These are phyloP conservation scores for Anolis sagrei DNA, from an alignment of 2,113 vertebrate genomes.

Conservation along the genomic window DNA sequence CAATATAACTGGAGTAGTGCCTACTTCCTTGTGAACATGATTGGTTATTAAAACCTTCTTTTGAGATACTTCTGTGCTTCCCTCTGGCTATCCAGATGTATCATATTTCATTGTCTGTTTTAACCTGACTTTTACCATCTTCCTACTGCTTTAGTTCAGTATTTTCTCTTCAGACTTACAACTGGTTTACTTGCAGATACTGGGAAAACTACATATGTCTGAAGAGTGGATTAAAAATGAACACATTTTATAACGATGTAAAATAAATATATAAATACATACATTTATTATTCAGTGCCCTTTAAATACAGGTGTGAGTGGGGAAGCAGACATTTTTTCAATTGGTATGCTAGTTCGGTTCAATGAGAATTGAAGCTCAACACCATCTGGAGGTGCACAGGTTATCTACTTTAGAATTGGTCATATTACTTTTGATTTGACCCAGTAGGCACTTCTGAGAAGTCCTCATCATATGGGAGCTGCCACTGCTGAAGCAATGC, in stretches of 20 bases:
- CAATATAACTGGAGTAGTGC: background rate
- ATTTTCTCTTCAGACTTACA: background rate
- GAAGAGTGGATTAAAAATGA: background rate
- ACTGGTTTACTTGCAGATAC: background rate
- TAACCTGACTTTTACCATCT: background rate
- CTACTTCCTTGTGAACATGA: background rate
- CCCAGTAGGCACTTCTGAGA: no score
- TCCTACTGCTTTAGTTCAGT: background rate
- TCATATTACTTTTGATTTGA: no score
- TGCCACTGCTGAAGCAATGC: no score
- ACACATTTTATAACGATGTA: background rate
- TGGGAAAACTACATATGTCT: background rate
- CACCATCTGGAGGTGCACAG: background rate
- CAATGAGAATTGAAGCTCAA: background rate
- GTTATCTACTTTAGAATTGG: background rate
- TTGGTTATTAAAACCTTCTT: background rate
- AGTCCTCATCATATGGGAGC: no score
- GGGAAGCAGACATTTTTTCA: no score
- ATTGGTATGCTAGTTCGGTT: no score
- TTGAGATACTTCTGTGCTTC: background rate
- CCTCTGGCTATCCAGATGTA: background rate
- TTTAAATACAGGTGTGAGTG: no score
- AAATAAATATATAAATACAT: no score
- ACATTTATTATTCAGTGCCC: no score
- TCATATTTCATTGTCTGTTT: background rate